Conservation (phyloP, 2,113 vertebrate species). For the Beaufortia kweichowensis region DNA sequence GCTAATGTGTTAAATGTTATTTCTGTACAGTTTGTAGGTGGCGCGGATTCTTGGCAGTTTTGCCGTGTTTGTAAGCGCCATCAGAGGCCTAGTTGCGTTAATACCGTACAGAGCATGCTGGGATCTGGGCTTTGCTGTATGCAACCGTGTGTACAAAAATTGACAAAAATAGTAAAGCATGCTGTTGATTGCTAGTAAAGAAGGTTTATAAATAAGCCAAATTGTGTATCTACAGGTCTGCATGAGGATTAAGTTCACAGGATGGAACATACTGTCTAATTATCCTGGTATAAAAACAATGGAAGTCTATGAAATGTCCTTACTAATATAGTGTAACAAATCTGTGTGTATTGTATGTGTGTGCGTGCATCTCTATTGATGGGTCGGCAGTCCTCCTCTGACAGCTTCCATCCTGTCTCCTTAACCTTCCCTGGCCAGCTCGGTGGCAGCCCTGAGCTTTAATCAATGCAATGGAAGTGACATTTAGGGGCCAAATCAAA, state of each 20-base stretch:
- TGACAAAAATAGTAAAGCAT: too few species aligned
- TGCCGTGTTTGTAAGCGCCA: not conserved
- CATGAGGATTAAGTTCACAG: too few species aligned
- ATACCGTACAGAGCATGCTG: not conserved
- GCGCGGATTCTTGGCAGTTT: not conserved
- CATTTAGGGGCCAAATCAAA: constrained; percentile 93
- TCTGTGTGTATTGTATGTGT: constrained; percentile 47
- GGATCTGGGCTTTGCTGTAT: not conserved
- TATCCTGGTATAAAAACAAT: too few species aligned
- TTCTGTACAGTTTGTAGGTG: constrained; percentile 2
- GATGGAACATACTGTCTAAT: too few species aligned
- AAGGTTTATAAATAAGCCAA: too few species aligned
- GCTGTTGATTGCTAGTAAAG: too few species aligned
- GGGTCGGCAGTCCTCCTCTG: constrained; percentile 62
- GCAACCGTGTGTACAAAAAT: too few species aligned
- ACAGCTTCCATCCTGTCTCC: constrained; percentile 68
- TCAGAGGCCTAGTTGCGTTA: not conserved
- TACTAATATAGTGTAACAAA: not conserved
- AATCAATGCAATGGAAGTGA: constrained; percentile 92
- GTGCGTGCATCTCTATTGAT: constrained; percentile 62
- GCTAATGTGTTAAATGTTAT: constrained; percentile 15
- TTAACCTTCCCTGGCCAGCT: constrained; percentile 78
- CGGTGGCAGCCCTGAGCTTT: constrained; percentile 79
- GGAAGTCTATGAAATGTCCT: too few species aligned
- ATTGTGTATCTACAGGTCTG: too few species aligned